Evolutionary conservation across 2,113 vertebrate genomes (phyloP).

Genomic region (Elephas maximus): DNA sequence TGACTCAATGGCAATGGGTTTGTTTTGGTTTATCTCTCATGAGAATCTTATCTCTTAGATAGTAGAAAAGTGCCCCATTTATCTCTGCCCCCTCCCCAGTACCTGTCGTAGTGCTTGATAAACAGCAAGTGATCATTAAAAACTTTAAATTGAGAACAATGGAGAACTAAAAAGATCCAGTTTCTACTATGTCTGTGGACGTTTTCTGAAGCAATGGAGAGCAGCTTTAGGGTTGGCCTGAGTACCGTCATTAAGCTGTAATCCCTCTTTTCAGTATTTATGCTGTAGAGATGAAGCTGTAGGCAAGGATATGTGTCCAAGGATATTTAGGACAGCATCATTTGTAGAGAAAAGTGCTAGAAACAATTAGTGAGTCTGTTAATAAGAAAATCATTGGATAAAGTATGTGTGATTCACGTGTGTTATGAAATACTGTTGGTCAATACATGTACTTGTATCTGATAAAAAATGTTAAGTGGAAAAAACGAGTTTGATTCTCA

Average conservation of each 20-base stretch:
- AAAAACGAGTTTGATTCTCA: no score
- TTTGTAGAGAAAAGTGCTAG: conserved; percentile 41
- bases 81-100: neutral
- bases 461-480: neutral
- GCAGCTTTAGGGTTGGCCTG: neutral
- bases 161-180: neutral
- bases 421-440: neutral
- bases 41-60: neutral
- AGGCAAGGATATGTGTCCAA: neutral
- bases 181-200: neutral
- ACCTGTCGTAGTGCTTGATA: neutral
- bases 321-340: neutral
- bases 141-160: neutral
- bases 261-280: neutral
- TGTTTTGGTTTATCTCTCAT: neutral
- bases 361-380: neutral
- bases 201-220: neutral
- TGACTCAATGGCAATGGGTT: no score
- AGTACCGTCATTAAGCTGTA: neutral
- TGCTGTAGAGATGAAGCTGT: neutral
- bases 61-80: neutral
- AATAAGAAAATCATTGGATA: neutral
- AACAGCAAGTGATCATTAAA: neutral
- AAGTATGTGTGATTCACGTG: neutral
- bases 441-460: neutral